These are phyloP conservation scores for Puffinus mauretanicus DNA, from an alignment of 2,113 vertebrate species.

Conservation along the genomic window DNA sequence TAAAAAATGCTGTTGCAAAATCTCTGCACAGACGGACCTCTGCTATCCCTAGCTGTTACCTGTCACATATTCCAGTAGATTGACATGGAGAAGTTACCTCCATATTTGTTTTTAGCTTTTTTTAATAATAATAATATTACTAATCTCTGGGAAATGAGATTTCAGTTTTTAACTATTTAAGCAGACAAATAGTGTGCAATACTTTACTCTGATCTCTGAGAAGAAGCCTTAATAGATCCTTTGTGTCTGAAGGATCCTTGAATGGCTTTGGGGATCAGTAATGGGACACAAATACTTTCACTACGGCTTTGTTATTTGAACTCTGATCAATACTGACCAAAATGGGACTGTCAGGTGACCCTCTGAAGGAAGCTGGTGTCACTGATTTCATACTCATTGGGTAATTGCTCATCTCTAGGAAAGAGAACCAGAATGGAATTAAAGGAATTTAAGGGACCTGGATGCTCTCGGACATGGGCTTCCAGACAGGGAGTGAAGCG, in stretches of 20 bases:
- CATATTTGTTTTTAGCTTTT: conserved; percentile 42
- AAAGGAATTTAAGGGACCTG: conserved; percentile 15
- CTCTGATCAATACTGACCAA: conserved; percentile 5
- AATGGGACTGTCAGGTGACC: not conserved
- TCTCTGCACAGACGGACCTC: not conserved
- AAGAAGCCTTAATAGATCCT: conserved; percentile 34
- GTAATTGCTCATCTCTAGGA: not conserved
- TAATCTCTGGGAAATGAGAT: conserved; percentile 24
- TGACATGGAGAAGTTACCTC: not conserved
- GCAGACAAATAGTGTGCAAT: conserved; percentile 18
- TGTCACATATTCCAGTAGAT: not conserved
- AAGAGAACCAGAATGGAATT: not conserved
- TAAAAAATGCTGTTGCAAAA: not conserved
- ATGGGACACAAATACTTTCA: not conserved
- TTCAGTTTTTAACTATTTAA: conserved; percentile 4
- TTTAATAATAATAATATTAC: not conserved
- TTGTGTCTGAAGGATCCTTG: conserved; percentile 5
- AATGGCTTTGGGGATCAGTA: conserved; percentile 13
- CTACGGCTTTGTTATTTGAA: not conserved
- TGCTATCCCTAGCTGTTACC: not conserved
- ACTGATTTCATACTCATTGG: not conserved
- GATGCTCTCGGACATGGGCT: not conserved
- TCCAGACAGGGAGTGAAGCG: not conserved
- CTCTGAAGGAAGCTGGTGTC: not conserved
- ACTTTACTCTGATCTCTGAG: conserved; percentile 40